These are phyloP conservation scores for Pollenia amentaria DNA, from an alignment of 2,888 invertebrate species.

Conservation along the genomic window DNA sequence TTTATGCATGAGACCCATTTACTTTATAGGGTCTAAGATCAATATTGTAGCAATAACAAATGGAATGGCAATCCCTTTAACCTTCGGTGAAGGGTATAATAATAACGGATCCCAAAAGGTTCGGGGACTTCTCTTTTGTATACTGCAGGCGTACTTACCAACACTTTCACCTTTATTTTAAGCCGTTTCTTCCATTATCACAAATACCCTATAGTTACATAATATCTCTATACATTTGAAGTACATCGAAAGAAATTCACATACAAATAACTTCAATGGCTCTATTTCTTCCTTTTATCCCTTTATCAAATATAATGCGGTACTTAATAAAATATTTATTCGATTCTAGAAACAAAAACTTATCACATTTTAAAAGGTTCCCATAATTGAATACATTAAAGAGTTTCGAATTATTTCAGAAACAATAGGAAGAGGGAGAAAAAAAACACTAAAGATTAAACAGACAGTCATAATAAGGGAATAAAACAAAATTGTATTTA, in stretches of 20 bases:
- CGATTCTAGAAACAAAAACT: slow-evolving; percentile 25
- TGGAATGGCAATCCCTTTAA: too few species aligned
- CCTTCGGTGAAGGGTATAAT: too few species aligned
- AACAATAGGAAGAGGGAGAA: slow-evolving; percentile 5
- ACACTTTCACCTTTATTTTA: too few species aligned
- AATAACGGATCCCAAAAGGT: too few species aligned
- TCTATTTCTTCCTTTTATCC: slow-evolving; percentile 23
- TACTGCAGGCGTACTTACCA: too few species aligned
- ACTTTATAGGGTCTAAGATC: too few species aligned
- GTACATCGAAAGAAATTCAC: slow-evolving; percentile 20
- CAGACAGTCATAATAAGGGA: slow-evolving; percentile 55
- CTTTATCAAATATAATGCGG: slow-evolving; percentile 44
- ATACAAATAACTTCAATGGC: slow-evolving; percentile 27
- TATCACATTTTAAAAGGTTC: slow-evolving; percentile 56
- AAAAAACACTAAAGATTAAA: slow-evolving; percentile 69
- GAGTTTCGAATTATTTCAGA: neutral
- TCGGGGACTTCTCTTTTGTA: too few species aligned
- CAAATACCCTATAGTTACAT: neutral
- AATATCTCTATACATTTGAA: neutral
- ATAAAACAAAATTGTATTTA: slow-evolving; percentile 48
- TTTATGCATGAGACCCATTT: too few species aligned
- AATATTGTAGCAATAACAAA: too few species aligned
- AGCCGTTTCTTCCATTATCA: neutral
- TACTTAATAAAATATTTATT: slow-evolving; percentile 50
- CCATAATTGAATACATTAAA: slow-evolving; percentile 43